phyloP scores from a whole-genome alignment of 1,140 invertebrate genomes.

The Pissodes strobi region DNA sequence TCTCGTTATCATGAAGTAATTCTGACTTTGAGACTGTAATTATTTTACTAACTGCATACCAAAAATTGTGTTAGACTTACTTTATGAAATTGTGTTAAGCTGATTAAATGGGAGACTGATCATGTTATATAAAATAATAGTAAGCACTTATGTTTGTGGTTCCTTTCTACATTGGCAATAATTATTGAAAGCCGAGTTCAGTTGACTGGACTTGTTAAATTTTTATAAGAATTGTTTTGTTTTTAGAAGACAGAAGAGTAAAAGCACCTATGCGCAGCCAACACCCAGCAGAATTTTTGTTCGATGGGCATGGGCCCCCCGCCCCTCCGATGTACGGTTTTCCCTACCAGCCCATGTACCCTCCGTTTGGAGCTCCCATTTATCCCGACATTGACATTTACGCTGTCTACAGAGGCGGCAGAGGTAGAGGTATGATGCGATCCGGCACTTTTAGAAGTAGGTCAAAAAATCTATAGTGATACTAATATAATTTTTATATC shows the following conservation, averaged over 20 bases:
- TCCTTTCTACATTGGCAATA: too few relatives aligned
- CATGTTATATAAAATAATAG: too few relatives aligned
- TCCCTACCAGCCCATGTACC: constrained; percentile 24
- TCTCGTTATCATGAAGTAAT: too few relatives aligned
- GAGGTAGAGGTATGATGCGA: constrained; percentile 22
- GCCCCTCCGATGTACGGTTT: constrained; percentile 17
- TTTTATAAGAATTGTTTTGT: not conserved
- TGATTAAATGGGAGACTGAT: too few relatives aligned
- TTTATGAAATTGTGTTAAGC: too few relatives aligned
- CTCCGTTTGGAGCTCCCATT: constrained; percentile 20
- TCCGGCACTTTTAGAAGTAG: not conserved
- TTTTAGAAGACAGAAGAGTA: constrained; percentile 5
- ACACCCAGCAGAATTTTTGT: constrained; percentile 33
- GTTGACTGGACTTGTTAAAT: too few relatives aligned
- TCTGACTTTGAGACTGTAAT: too few relatives aligned
- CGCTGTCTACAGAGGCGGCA: constrained; percentile 20
- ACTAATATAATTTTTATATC: too few relatives aligned
- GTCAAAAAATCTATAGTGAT: not conserved
- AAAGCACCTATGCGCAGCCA: not conserved
- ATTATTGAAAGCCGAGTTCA: too few relatives aligned
- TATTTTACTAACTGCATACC: too few relatives aligned
- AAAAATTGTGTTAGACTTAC: too few relatives aligned
- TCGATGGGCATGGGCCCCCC: constrained; percentile 16
- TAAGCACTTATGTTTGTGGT: too few relatives aligned
- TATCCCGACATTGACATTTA: constrained; percentile 35